Evolutionary conservation across 2,113 vertebrate species (phyloP), one percentile per base, ranked within the genome.

Genomic region (Struthidea cinerea): DNA sequence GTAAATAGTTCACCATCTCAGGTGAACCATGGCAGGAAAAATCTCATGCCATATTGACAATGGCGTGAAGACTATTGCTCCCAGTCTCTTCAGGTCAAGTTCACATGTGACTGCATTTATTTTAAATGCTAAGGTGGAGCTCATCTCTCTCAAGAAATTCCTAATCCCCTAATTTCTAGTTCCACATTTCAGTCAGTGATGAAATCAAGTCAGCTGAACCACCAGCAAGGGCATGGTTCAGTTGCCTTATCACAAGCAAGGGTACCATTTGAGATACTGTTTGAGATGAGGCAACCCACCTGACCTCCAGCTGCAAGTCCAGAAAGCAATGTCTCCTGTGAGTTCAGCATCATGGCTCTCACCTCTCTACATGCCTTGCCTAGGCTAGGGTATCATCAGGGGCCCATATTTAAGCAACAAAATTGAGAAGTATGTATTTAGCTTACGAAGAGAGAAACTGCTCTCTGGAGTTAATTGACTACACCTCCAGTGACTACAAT

Each of bases 381-480:
- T 4, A 67, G 19, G 26, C 8, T 3, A 11, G 8, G 10, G 1
- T 55, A 35, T 35, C 33, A 50, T 75, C 46, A 92, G 30, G n/a
- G 15, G 3, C 5, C 6, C 15, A 10, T 19, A 50, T 28, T 49
- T 47, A 60, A 64, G 16, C 7, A 59, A 63, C 1, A 2, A 32
- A 60, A 23, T 2, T 57, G n/a, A 68, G 16, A 71, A 56, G 4
- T 16, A 8, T 0, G 0, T 56, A 19, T 39, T 75, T 30, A 30
- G 13, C 21, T 67, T 56, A 56, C 11, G 49, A 84, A 71, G 37
- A 77, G 7, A 28, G 3, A 77, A 91, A 39, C 23, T 26, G 13
- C 11, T 50, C 32, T 60, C 46, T 52, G 21, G 17, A 59, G 3
- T 63, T 13, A 41, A n/a, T 17, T 37, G 47, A 21, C 33, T n/a